These are phyloP conservation scores for Gadus macrocephalus DNA, from an alignment of 2,113 vertebrate species.

Conservation along the genomic window DNA sequence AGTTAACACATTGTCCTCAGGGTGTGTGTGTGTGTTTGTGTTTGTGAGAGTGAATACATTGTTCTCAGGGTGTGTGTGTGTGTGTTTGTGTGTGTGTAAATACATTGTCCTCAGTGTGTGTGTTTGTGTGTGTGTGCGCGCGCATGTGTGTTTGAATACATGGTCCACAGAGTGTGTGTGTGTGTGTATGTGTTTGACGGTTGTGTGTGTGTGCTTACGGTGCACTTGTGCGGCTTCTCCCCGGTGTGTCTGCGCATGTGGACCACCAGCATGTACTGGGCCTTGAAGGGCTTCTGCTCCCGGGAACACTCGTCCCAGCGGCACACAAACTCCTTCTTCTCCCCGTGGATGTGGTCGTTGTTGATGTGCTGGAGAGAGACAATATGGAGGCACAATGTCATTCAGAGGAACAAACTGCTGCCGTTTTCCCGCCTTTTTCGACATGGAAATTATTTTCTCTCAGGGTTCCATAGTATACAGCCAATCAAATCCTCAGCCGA, in stretches of 20 bases:
- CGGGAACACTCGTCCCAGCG: neutral
- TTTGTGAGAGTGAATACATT: neutral
- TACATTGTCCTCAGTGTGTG: too few species aligned
- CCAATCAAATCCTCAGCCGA: too few species aligned
- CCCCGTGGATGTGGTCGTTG: slow-evolving; percentile 2
- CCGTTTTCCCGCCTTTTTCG: too few species aligned
- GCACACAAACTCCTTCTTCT: slow-evolving; percentile 1
- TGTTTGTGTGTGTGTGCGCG: too few species aligned
- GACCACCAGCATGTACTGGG: neutral
- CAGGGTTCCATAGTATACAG: too few species aligned
- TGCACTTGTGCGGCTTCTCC: slow-evolving; percentile 2
- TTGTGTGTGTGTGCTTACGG: neutral
- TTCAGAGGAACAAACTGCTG: too few species aligned
- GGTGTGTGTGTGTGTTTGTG: neutral
- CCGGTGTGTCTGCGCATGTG: neutral
- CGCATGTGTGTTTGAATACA: neutral
- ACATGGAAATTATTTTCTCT: too few species aligned
- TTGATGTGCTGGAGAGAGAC: neutral
- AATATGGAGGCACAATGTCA: neutral
- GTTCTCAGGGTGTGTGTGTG: neutral
- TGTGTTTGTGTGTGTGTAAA: too few species aligned
- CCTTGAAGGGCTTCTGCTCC: slow-evolving; percentile 2
- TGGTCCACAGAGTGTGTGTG: neutral
- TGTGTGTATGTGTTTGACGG: too few species aligned
- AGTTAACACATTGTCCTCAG: too few species aligned